Base-by-base conservation (phyloP, 64 coral and sea anemone genomes). In the Montipora efflorescens region DNA sequence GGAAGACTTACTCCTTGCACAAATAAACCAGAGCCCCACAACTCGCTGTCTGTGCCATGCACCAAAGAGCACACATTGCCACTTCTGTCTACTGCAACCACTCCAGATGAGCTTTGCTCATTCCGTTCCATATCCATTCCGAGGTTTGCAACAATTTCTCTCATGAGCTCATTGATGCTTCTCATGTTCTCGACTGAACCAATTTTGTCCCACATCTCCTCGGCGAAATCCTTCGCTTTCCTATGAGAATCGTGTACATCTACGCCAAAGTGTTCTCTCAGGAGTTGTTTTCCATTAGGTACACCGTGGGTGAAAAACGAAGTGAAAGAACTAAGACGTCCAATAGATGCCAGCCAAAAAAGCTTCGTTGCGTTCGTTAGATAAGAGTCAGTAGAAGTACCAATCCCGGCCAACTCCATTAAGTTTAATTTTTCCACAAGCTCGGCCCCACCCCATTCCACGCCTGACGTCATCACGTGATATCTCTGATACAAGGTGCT, bases 11-110 rank as follows among this genome's bases (percentile, higher is more conserved):
- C 90, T 14, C 96, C 96, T 46, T 98, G 90, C 8, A 91, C 96
- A 81, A 98, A 98, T 5, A 98, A 71, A 55, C 96, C 94, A n/a
- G 96, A 95, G 9, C 96, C 96, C 96, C 96, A 98, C 28, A 82
- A 78, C 12, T 23, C 73, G 72, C 94, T 87, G 72, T 95, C 90
- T 25, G 93, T 94, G 48, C 94, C 93, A 77, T 98, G 96, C 20
- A 91, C 28, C 90, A 98, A 75, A 18, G 96, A 93, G 48, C 96
- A 98, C 23, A 98, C 77, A 69, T 98, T 98, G 3, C 96, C 96
- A 28, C 87, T 51, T 74, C 89, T 83, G 57, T 98, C 96, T 43
- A 98, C 90, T 11, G 87, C 92, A 1, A 98, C 96, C 11, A 98
- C 88, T 3, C 94, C 96, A 84, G 93, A 85, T 0, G 94, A 95